These are phyloP conservation scores for Megalops cyprinoides DNA, from an alignment of 2,797 vertebrate species.

Conservation along the genomic window DNA sequence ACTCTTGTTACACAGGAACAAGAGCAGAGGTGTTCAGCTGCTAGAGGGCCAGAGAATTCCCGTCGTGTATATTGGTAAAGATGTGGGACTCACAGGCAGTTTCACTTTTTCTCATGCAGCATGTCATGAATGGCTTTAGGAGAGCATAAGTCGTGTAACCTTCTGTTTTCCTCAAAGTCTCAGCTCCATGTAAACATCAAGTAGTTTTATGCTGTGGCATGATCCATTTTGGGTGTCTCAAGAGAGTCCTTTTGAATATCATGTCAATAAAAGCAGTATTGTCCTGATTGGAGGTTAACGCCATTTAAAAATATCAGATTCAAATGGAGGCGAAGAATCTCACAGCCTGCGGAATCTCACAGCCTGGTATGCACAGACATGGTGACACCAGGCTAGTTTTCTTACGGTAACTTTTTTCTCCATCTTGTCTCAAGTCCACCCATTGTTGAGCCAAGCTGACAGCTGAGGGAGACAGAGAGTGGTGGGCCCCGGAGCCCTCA, in stretches of 20 bases:
- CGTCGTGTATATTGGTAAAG: neutral
- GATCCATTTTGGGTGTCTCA: neutral
- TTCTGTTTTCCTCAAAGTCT: neutral
- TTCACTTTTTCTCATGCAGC: too few species aligned
- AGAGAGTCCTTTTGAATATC: neutral
- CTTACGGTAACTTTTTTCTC: neutral
- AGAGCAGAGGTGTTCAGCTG: neutral
- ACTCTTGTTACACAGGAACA: too few species aligned
- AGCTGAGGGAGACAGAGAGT: slow-evolving; percentile 56
- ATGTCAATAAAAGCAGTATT: neutral
- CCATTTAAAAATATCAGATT: neutral
- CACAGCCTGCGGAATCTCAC: too few species aligned
- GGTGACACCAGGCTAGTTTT: neutral
- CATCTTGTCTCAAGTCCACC: neutral
- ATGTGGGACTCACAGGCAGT: neutral
- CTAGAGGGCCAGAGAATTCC: neutral
- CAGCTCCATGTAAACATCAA: neutral
- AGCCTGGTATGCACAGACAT: neutral
- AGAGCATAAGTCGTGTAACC: neutral
- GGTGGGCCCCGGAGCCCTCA: slow-evolving; percentile 10
- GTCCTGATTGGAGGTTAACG: neutral
- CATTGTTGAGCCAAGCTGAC: slow-evolving; percentile 52
- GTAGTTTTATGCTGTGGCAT: neutral
- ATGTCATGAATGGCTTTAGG: neutral
- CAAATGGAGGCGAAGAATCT: neutral